These are phyloP conservation scores for Poecilus cupreus DNA, from an alignment of 2,888 invertebrate genomes.

Conservation along the genomic window DNA sequence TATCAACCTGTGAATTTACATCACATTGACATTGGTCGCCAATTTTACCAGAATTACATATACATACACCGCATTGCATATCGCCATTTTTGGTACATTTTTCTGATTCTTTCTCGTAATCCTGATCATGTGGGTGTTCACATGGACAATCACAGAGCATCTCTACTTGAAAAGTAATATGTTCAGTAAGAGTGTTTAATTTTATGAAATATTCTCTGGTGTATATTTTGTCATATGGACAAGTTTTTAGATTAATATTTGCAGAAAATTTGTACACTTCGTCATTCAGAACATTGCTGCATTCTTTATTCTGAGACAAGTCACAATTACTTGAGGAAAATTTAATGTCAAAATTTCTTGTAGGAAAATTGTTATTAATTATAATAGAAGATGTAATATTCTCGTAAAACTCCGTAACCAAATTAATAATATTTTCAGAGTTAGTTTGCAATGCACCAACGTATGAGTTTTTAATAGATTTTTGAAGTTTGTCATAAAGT, in stretches of 20 bases:
- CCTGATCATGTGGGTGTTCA: constrained; percentile 72
- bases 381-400: constrained; percentile 5
- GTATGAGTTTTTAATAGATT: constrained; percentile 80
- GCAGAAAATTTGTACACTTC: constrained; percentile 65
- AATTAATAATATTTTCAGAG: constrained; percentile 80
- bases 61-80: constrained; percentile 78
- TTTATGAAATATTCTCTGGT: constrained; percentile 72
- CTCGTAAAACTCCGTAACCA: constrained; percentile 82
- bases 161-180: constrained; percentile 80
- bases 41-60: constrained; percentile 73
- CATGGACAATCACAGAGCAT: constrained; percentile 85
- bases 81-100: constrained; percentile 73
- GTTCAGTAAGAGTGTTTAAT: constrained; percentile 83
- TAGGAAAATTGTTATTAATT: constrained; percentile 19
- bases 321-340: constrained; percentile 69
- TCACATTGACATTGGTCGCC: constrained; percentile 77
- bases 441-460: constrained; percentile 78
- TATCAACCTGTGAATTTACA: constrained; percentile 62
- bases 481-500: constrained; percentile 75
- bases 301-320: background rate
- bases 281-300: background rate
- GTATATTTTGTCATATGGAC: constrained; percentile 71
- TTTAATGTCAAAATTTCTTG: constrained; percentile 66
- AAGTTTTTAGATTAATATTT: constrained; percentile 72
- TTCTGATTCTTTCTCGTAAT: constrained; percentile 68